phyloP scores from a whole-genome alignment of 2,888 invertebrate genomes.

The Eulithis testata region DNA sequence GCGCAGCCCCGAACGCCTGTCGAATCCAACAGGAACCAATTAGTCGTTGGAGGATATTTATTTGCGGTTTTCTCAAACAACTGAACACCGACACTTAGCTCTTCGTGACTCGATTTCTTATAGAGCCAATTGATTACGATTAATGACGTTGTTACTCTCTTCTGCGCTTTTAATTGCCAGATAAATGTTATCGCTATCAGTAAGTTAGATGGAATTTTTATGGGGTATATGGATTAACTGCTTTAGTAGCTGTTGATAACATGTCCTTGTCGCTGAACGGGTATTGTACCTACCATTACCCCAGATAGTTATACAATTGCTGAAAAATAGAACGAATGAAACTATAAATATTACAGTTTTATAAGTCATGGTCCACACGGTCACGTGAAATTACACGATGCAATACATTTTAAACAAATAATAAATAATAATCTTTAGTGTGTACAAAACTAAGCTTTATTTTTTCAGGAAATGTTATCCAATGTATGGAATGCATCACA shows the following conservation, averaged over 20 bases:
- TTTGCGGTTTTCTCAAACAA: constrained; percentile 79
- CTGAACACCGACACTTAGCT: constrained; percentile 65
- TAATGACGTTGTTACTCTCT: constrained; percentile 38
- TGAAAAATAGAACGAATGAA: too few species aligned
- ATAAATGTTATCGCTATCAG: constrained; percentile 16
- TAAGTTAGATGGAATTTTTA: constrained; percentile 11
- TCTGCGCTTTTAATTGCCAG: constrained; percentile 19
- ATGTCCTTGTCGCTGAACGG: not conserved
- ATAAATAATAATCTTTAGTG: too few species aligned
- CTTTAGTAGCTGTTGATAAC: not conserved
- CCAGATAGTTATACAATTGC: too few species aligned
- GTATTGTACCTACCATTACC: not conserved
- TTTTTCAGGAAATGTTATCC: too few species aligned
- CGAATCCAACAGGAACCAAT: constrained; percentile 81
- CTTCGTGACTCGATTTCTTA: constrained; percentile 66
- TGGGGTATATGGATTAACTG: constrained; percentile 1
- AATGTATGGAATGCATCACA: too few species aligned
- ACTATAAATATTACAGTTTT: too few species aligned
- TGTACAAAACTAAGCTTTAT: too few species aligned
- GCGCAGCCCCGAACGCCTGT: constrained; percentile 70
- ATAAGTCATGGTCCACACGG: too few species aligned
- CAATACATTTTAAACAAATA: too few species aligned
- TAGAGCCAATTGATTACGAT: constrained; percentile 55
- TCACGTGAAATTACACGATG: too few species aligned
- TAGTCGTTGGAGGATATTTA: constrained; percentile 81